Percentiles rank a stretch among this genome's conserved stretches.
phyloP scores from a whole-genome alignment of 2,888 invertebrate genomes.

The Conomelus anceps region DNA sequence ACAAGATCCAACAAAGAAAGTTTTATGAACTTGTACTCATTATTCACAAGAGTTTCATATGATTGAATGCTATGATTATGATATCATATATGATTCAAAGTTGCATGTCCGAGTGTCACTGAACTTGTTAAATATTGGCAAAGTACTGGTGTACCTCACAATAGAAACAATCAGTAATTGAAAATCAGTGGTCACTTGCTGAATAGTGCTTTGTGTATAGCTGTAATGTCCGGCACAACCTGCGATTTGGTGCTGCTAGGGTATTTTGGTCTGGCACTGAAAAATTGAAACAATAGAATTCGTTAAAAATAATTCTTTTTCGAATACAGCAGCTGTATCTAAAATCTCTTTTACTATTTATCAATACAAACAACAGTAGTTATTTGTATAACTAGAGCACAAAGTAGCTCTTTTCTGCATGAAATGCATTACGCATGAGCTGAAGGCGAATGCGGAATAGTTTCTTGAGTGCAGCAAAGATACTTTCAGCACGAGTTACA shows the following conservation, averaged over 20 bases:
- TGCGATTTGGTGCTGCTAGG: conserved; percentile 48
- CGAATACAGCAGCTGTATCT: not conserved
- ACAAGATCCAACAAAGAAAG: not conserved
- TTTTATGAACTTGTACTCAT: not conserved
- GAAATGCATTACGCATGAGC: too few species aligned
- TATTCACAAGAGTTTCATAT: not conserved
- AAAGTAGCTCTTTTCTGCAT: too few species aligned
- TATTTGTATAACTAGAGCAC: too few species aligned
- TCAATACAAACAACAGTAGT: too few species aligned
- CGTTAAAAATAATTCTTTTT: not conserved
- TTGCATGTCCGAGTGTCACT: not conserved
- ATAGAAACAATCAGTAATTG: not conserved
- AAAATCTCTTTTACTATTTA: too few species aligned
- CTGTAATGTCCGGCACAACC: conserved; percentile 60
- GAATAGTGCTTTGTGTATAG: conserved; percentile 64
- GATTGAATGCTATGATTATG: too few species aligned
- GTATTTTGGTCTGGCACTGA: conserved; percentile 37
- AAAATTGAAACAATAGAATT: not conserved
- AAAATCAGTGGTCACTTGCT: conserved; percentile 30
- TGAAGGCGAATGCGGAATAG: too few species aligned
- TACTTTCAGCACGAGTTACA: too few species aligned
- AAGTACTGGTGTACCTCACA: not conserved
- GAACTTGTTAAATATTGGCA: not conserved
- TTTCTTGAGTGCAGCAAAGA: too few species aligned
- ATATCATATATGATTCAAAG: too few species aligned